Base-by-base conservation (phyloP, 2,797 vertebrate species). In the Onychomys torridus region DNA sequence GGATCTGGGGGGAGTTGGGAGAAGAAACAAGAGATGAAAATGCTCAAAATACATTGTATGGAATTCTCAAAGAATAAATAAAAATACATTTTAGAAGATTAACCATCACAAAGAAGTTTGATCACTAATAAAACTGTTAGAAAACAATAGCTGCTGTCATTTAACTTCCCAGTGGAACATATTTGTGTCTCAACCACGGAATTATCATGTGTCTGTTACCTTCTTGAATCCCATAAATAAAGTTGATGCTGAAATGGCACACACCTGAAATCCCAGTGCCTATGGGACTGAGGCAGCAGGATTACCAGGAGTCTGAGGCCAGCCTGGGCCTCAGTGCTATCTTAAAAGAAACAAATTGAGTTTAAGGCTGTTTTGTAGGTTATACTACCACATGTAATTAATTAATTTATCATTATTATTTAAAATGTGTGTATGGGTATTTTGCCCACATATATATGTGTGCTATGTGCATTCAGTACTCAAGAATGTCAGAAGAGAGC, bases 161-260 rank as follows among this genome's bases (percentile, higher is more conserved):
- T 96, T 95, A 90, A 84, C 75, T 97, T 91, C 76, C 77, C 76
- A 90, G 17, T 71, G 81, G 40, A 77, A 73, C 73, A 82, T 96
- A 79, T 89, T 75, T 85, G 14, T 84, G 83, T 43, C 77, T 71
- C 89, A 95, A 55, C 63, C 82, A 76, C 79, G 73, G 89, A 96
- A 96, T 96, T 84, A 93, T 63, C 76, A 88, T 71, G 87, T 46
- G 87, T 85, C 89, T 73, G 52, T 95, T 93, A 84, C 37, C 49
- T 43, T 83, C 79, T 90, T 55, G 67, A 88, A 92, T 37, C 49
- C 69, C 57, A 61, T 95, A 91, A 89, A 65, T 96, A 81, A 95
- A 94, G 67, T 37, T 87, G 37, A 12, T 78, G 46, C 25, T 77
- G 59, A 75, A 8, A 37, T 4, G 13, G 27, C 0, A 7, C 27